Conservation (phyloP, 2,888 invertebrate species). For the Drosophila borealis region DNA sequence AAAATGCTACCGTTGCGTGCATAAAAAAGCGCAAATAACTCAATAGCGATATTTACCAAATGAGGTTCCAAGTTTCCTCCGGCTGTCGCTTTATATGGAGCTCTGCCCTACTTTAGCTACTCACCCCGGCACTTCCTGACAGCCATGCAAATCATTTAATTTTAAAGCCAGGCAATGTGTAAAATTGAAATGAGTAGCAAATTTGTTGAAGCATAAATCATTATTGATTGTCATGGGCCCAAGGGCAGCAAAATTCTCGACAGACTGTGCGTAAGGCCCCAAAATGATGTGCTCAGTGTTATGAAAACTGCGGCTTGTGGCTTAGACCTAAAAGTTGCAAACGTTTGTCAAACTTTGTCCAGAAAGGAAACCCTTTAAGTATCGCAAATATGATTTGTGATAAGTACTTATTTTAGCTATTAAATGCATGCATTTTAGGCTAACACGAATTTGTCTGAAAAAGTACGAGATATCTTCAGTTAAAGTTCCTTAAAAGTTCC, state of each 20-base stretch:
- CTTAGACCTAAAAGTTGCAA: constrained; percentile 8
- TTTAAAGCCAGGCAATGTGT: constrained; percentile 38
- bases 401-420: not conserved
- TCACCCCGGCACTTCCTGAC: not conserved
- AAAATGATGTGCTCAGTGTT: constrained; percentile 21
- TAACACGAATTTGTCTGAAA: not conserved
- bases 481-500: no score
- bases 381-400: constrained; percentile 12
- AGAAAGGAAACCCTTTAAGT: not conserved
- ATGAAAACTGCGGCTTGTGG: constrained; percentile 16
- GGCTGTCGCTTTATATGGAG: constrained; percentile 6
- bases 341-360: constrained; percentile 46
- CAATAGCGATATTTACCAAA: constrained; percentile 32
- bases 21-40: constrained; percentile 36
- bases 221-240: constrained; percentile 41
- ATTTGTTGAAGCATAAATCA: constrained; percentile 49
- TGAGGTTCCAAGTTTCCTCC: constrained; percentile 9
- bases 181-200: constrained; percentile 13
- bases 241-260: not conserved
- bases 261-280: constrained; percentile 1
- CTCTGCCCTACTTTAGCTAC: constrained; percentile 6
- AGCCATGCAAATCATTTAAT: constrained; percentile 25
- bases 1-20: constrained; percentile 29
- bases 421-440: not conserved
- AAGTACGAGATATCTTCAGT: not conserved